A percentile compares a stretch with the other conserved stretches of the same genome.
Conservation (phyloP, 2,113 vertebrate genomes). For the Sapajus apella region DNA sequence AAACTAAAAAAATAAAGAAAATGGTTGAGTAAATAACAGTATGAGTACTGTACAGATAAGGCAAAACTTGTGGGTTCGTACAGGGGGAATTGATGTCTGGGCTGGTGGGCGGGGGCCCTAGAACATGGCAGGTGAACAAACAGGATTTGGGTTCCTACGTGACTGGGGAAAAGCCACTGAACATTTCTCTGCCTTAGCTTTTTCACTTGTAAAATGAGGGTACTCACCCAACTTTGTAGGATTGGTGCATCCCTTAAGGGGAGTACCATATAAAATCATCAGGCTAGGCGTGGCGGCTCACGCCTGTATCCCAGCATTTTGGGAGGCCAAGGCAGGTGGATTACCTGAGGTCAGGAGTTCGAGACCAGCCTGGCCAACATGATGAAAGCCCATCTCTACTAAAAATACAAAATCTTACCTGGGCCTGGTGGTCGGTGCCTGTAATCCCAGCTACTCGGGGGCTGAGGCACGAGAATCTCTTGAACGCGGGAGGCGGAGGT, state of each 20-base stretch:
- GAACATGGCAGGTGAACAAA: too few species aligned
- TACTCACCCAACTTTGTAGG: not conserved
- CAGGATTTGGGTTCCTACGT: not conserved
- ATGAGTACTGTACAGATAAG: not conserved
- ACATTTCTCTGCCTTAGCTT: not conserved
- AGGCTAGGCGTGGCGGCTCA: fast-evolving
- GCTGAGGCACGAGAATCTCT: too few species aligned
- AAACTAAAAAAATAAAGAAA: too few species aligned
- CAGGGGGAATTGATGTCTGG: fast-evolving
- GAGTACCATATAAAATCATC: not conserved
- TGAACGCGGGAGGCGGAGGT: too few species aligned
- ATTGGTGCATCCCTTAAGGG: not conserved
- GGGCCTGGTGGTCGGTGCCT: too few species aligned
- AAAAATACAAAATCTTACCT: too few species aligned
- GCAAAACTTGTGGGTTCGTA: not conserved
- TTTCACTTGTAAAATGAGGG: not conserved
- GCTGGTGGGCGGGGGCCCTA: fast-evolving
- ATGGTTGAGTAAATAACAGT: not conserved
- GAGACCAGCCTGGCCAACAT: too few species aligned
- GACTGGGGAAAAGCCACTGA: not conserved
- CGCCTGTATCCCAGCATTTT: too few species aligned
- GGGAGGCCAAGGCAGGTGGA: too few species aligned
- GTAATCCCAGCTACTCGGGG: too few species aligned
- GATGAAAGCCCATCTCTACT: too few species aligned
- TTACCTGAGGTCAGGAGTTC: too few species aligned